A percentile compares a stretch with the other conserved stretches of the same genome.
phyloP scores from a whole-genome alignment of 2,797 vertebrate species.

The Xenentodon cancila region DNA sequence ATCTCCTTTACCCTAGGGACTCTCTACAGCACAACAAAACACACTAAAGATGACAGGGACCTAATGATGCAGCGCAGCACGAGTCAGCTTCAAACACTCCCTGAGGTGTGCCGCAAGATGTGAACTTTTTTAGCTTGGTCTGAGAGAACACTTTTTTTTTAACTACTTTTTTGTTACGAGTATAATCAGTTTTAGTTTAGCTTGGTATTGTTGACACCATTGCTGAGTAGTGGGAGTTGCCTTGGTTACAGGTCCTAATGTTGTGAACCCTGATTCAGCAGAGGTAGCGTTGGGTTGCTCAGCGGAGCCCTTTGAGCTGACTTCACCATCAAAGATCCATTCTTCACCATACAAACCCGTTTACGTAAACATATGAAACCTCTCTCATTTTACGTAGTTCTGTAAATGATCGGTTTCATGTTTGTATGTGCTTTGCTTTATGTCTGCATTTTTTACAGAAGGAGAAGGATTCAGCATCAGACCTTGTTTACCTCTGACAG shows the following conservation, averaged over 20 bases:
- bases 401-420: not conserved
- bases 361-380: not conserved
- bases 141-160: conserved; percentile 6
- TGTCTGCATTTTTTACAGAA: conserved; percentile 22
- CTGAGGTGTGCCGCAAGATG: conserved; percentile 32
- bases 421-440: not conserved
- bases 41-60: conserved; percentile 47
- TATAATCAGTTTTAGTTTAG: conserved; percentile 66
- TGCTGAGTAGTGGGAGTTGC: conserved; percentile 80
- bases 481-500: conserved; percentile 88
- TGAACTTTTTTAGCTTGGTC: conserved; percentile 41
- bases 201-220: conserved; percentile 81
- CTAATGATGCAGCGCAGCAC: conserved; percentile 54
- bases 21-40: conserved; percentile 75
- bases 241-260: conserved; percentile 85
- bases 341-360: conserved; percentile 68
- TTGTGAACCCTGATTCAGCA: conserved; percentile 90
- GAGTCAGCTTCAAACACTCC: conserved; percentile 38
- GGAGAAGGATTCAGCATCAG: conserved; percentile 14
- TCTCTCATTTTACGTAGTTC: not conserved
- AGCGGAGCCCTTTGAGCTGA: conserved; percentile 84
- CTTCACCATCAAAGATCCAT: conserved; percentile 89
- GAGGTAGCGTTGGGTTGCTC: conserved; percentile 88
- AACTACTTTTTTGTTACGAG: not conserved
- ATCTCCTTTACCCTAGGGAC: conserved; percentile 87